A percentile compares a stretch with the other conserved stretches of the same genome.
These are phyloP conservation scores for Ridgeia piscesae DNA, from an alignment of 1,140 invertebrate genomes.

Conservation along the genomic window DNA sequence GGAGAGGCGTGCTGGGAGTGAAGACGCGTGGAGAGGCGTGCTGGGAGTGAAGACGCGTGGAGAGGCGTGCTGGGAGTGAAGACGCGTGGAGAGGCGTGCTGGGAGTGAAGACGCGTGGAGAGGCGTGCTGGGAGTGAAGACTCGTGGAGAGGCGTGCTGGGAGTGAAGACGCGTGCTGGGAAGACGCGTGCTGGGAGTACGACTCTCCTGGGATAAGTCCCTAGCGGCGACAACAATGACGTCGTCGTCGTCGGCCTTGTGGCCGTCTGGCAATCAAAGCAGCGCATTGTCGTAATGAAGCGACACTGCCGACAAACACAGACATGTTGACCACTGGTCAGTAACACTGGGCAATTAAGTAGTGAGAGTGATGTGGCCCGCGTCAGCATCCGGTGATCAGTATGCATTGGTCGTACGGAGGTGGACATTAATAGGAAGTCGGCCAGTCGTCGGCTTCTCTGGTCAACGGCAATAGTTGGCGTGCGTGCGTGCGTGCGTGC, in stretches of 20 bases:
- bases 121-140: not conserved
- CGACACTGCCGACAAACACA: not conserved
- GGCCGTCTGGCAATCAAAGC: not conserved
- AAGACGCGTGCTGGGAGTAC: not conserved
- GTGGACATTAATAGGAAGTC: slow-evolving; percentile 1
- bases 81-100: not conserved
- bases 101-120: not conserved
- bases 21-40: not conserved
- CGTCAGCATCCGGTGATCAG: not conserved
- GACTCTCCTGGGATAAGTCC: not conserved
- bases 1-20: not conserved
- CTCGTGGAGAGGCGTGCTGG: not conserved
- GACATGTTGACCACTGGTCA: not conserved
- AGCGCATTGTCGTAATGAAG: not conserved
- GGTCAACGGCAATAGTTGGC: not conserved
- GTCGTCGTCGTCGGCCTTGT: not conserved
- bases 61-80: not conserved
- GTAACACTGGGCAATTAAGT: not conserved
- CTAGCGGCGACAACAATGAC: not conserved
- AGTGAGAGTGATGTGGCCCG: not conserved
- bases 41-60: not conserved
- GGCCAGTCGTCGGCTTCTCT: not conserved
- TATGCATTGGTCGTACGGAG: not conserved
- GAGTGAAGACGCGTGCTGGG: not conserved
- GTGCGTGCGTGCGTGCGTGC: not conserved